Conservation (phyloP, 2,888 invertebrate species). For the Melinaea marsaeus region DNA sequence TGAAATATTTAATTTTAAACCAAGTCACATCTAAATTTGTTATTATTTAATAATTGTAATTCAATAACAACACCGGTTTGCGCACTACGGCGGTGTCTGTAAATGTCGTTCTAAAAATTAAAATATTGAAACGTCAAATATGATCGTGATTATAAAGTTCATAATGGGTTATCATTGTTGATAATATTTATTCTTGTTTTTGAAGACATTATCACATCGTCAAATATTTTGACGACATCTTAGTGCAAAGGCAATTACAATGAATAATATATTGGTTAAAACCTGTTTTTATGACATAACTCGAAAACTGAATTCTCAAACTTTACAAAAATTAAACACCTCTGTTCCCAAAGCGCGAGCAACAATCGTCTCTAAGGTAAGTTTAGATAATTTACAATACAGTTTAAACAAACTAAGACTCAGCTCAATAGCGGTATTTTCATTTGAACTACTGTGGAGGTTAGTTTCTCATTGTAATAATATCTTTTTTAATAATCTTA, state of each 20-base stretch:
- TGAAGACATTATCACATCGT: conserved; percentile 37
- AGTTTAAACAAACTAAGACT: neutral
- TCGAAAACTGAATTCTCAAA: conserved; percentile 39
- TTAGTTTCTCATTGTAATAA: neutral
- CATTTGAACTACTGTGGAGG: neutral
- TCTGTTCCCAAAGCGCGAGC: conserved; percentile 41
- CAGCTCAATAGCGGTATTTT: too few relatives aligned
- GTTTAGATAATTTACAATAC: conserved; percentile 22
- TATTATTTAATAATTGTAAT: too few relatives aligned
- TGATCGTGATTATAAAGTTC: conserved; percentile 54
- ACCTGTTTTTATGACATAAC: conserved; percentile 44
- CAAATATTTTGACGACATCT: conserved; percentile 16
- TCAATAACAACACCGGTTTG: too few relatives aligned
- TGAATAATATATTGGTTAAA: conserved; percentile 52
- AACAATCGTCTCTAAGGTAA: conserved; percentile 59
- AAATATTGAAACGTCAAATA: conserved; percentile 4
- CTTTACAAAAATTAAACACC: conserved; percentile 35
- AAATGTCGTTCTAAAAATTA: conserved; percentile 19
- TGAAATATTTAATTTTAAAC: too few relatives aligned
- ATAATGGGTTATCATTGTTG: conserved; percentile 67
- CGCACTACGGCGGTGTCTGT: conserved; percentile 2
- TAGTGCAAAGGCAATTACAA: conserved; percentile 36
- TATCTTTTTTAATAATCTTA: neutral
- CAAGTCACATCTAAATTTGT: too few relatives aligned
- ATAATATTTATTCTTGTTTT: conserved; percentile 49